These are phyloP conservation scores for Peucedramus taeniatus DNA, from an alignment of 2,113 vertebrate species.

Conservation along the genomic window DNA sequence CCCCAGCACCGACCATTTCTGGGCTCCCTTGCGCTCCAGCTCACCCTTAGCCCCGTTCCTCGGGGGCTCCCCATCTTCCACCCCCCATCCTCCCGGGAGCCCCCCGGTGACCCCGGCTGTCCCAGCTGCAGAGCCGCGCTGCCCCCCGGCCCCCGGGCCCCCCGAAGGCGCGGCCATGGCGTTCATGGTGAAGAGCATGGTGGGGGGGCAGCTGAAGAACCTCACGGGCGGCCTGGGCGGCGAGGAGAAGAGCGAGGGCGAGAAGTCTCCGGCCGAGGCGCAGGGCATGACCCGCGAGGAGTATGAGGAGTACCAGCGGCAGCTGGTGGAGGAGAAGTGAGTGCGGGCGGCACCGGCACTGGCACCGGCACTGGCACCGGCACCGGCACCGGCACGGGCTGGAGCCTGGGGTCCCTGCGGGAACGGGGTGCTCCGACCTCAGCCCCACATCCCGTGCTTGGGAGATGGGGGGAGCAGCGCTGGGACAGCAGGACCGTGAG, in stretches of 20 bases:
- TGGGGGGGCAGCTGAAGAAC: slow-evolving; percentile 95
- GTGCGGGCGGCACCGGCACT: background rate
- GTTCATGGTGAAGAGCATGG: slow-evolving; percentile 97
- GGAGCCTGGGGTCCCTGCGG: background rate
- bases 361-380: too few species aligned
- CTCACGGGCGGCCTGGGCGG: slow-evolving; percentile 89
- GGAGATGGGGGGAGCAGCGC: background rate
- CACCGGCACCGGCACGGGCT: background rate
- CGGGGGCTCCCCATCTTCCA: fast-evolving
- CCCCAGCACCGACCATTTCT: background rate
- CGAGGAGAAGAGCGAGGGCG: slow-evolving; percentile 88
- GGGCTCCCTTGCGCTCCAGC: fast-evolving
- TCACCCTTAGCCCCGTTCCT: background rate
- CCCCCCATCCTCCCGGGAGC: too few species aligned
- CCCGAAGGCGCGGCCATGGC: slow-evolving; percentile 74
- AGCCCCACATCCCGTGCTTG: fast-evolving
- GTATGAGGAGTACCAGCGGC: slow-evolving; percentile 94
- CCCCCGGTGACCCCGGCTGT: background rate
- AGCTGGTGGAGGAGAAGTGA: slow-evolving; percentile 98
- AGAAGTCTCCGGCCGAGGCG: slow-evolving; percentile 85
- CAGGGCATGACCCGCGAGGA: slow-evolving; percentile 96
- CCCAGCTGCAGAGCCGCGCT: background rate
- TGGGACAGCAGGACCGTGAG: background rate
- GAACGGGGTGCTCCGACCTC: background rate
- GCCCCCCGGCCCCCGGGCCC: background rate